Conservation (phyloP, 2,888 invertebrate species). For the Lithophane leautieri region DNA sequence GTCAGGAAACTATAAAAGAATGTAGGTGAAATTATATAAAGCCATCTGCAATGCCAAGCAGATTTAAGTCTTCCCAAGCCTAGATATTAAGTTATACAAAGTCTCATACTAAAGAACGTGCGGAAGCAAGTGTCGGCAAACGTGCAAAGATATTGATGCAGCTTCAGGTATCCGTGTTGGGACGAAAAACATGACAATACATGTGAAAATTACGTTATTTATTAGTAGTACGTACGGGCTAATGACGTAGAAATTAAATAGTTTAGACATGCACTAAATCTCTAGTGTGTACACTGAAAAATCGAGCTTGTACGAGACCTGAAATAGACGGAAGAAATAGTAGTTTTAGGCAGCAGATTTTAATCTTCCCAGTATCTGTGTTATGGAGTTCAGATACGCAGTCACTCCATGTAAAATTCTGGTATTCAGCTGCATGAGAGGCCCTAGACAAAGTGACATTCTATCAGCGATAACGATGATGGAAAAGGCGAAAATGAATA, state of each 20-base stretch:
- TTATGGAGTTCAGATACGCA: not conserved
- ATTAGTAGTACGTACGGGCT: not conserved
- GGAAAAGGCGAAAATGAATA: too few relatives aligned
- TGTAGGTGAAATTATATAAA: not conserved
- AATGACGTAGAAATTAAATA: not conserved
- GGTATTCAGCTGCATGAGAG: not conserved
- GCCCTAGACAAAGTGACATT: too few relatives aligned
- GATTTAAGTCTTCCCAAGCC: not conserved
- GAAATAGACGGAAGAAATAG: not conserved
- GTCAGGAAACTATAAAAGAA: not conserved
- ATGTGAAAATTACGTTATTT: not conserved
- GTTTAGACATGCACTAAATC: not conserved
- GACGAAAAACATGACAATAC: slow-evolving; percentile 2
- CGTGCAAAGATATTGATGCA: slow-evolving; percentile 15
- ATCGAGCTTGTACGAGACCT: not conserved
- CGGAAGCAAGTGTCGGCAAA: not conserved
- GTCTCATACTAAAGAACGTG: slow-evolving; percentile 16
- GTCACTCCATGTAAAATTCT: not conserved
- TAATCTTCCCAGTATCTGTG: not conserved
- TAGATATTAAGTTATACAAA: not conserved
- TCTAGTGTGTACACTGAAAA: too few relatives aligned
- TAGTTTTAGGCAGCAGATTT: not conserved
- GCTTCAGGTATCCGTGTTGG: not conserved
- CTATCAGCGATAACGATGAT: too few relatives aligned
- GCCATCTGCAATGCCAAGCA: not conserved